Evolutionary conservation across 2,797 vertebrate species (phyloP), one percentile per base, ranked within the genome.

Genomic region (Galagoides demidoff): DNA sequence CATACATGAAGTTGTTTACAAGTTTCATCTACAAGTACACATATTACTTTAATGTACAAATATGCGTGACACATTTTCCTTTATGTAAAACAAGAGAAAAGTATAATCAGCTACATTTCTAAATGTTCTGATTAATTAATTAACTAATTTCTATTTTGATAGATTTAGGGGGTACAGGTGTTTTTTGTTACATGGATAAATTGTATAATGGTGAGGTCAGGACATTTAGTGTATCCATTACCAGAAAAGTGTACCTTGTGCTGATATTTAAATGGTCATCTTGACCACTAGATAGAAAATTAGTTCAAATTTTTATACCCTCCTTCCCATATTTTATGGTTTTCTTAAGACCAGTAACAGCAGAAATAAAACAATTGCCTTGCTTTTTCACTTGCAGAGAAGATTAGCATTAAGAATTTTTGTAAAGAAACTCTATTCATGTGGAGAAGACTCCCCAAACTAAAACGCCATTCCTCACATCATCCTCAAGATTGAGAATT

Each of bases 241-340:
- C 29, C 14, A 29, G 29, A 66, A 66, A 7, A 66, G 29, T n/a
- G 63, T n/a, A 31, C 31, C 63, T n/a, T n/a, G 64, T n/a, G 17
- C 7, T n/a, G 13, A 57, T 88, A 85, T 11, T 63, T 27, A 73
- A 37, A 39, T 29, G 39, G 81, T 94, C 20, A 77, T 85, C 55
- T 90, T 88, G 29, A 88, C 29, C 87, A 34, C 64, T 81, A n/a
- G 11, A 59, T 22, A 92, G 23, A 64, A 94, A 93, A 85, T 45
- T 88, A 79, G 39, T 77, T 52, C 86, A 31, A 88, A 89, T 45
- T 43, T 88, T 64, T 49, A 11, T 88, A 17, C 37, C 0, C 2
- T 91, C 2, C 11, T 82, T 66, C 61, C 31, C 39, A 27, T 63
- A 25, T 70, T 73, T 86, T 12, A 37, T 4, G 37, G 13, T 8